phyloP scores from a whole-genome alignment of 2,797 vertebrate species.

The Sebastes aleutianus region DNA sequence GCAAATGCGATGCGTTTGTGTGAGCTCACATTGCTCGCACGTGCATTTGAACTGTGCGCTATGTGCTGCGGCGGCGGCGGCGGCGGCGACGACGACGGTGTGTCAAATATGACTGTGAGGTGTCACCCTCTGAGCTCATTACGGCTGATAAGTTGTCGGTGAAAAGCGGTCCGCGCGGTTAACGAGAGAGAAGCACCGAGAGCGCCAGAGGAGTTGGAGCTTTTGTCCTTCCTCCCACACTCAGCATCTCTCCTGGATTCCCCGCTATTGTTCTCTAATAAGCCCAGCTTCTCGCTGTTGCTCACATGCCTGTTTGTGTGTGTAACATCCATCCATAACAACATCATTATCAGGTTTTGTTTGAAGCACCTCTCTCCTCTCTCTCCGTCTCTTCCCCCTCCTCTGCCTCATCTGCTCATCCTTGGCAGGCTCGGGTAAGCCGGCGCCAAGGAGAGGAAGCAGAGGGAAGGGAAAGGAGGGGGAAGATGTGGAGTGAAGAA shows the following conservation, averaged over 20 bases:
- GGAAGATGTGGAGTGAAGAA: conserved; percentile 68
- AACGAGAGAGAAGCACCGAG: conserved; percentile 58
- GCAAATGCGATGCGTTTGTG: conserved; percentile 16
- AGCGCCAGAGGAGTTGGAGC: conserved; percentile 44
- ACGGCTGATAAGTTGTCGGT: conserved; percentile 27
- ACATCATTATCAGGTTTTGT: conserved; percentile 82
- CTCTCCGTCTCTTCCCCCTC: conserved; percentile 28
- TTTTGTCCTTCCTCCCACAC: conserved; percentile 68
- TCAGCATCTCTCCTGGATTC: conserved; percentile 59
- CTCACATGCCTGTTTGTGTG: conserved; percentile 73
- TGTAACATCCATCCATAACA: conserved; percentile 78
- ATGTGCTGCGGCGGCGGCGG: not conserved
- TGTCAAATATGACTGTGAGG: conserved; percentile 30
- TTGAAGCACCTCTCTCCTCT: conserved; percentile 68
- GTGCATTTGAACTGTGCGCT: not conserved
- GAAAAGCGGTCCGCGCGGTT: conserved; percentile 8
- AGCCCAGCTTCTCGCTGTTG: conserved; percentile 61
- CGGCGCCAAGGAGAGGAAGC: conserved; percentile 56
- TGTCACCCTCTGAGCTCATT: conserved; percentile 69
- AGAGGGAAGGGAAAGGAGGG: conserved; percentile 53
- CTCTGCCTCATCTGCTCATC: conserved; percentile 72
- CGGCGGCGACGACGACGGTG: not conserved
- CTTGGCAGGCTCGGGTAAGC: conserved; percentile 66
- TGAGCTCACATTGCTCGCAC: not conserved
- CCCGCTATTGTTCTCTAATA: conserved; percentile 79